These are phyloP conservation scores for Cervus canadensis DNA, from an alignment of 2,113 vertebrate species.

Conservation along the genomic window DNA sequence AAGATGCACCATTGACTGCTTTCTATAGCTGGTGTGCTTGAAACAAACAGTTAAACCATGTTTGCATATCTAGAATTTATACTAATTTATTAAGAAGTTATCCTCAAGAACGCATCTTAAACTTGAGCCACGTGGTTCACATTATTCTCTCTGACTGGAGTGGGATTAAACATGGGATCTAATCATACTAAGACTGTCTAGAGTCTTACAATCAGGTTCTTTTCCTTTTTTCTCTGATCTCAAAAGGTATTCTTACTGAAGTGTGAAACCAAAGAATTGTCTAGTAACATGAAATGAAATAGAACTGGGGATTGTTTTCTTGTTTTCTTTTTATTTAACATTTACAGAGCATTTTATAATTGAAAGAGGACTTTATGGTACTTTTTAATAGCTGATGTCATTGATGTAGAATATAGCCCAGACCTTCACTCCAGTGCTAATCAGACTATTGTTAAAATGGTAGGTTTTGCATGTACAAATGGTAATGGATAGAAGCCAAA, in stretches of 20 bases:
- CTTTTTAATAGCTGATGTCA: slow-evolving; percentile 23
- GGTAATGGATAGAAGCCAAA: slow-evolving; percentile 6
- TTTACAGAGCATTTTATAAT: slow-evolving; percentile 42
- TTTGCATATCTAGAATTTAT: neutral
- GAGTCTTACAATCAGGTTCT: neutral
- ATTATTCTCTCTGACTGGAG: neutral
- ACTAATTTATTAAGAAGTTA: slow-evolving; percentile 12
- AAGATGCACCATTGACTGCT: neutral
- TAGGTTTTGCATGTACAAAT: neutral
- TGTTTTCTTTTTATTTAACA: slow-evolving; percentile 6
- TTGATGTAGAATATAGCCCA: neutral
- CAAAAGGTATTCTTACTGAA: neutral
- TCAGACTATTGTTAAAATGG: slow-evolving; percentile 29
- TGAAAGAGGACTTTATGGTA: neutral
- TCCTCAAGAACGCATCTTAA: neutral
- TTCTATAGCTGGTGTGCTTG: neutral
- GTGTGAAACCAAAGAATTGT: neutral
- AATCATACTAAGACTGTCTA: neutral
- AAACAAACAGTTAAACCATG: slow-evolving; percentile 27
- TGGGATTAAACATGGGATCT: neutral
- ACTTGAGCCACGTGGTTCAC: neutral
- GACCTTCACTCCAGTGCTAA: neutral
- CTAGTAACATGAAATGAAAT: slow-evolving; percentile 14
- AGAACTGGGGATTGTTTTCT: slow-evolving; percentile 13
- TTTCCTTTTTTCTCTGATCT: neutral